phyloP scores from a whole-genome alignment of 92 coral and sea anemone species.

The Epizoanthus stellaris region DNA sequence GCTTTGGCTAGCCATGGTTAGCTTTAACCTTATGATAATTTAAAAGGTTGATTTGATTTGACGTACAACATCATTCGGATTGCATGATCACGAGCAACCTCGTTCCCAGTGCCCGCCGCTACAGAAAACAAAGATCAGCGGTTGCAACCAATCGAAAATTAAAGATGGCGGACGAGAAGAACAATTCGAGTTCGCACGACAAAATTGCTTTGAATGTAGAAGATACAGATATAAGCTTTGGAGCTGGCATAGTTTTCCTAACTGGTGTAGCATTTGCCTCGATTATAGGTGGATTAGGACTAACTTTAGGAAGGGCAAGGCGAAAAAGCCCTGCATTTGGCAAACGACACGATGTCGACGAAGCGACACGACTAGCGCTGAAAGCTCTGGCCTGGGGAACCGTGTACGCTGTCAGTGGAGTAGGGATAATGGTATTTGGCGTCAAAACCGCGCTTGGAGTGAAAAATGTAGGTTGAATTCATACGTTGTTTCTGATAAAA shows the following conservation, averaged over 20 bases:
- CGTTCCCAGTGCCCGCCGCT: background rate
- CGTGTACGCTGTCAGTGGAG: constrained; percentile 85
- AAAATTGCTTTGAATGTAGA: constrained; percentile 11
- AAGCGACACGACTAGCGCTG: constrained; percentile 84
- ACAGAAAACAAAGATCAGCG: background rate
- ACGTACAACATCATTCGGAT: too few species aligned
- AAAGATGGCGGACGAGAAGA: constrained; percentile 13
- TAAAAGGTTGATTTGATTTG: too few species aligned
- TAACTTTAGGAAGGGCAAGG: constrained; percentile 83
- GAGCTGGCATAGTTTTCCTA: constrained; percentile 70
- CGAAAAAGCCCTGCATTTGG: constrained; percentile 83
- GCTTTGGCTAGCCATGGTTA: constrained; percentile 64
- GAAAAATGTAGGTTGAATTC: constrained; percentile 64
- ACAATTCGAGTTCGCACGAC: background rate
- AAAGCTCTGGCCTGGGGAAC: constrained; percentile 94
- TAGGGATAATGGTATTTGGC: constrained; percentile 74
- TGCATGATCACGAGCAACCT: too few species aligned
- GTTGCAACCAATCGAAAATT: background rate
- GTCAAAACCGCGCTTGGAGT: constrained; percentile 89
- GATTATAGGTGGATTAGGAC: constrained; percentile 89
- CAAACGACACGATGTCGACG: constrained; percentile 66
- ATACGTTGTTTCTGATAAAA: background rate
- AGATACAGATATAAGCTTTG: constrained; percentile 38
- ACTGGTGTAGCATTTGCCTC: constrained; percentile 93
- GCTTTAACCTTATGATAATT: background rate